These are phyloP conservation scores for Dryobota labecula DNA, from an alignment of 2,888 invertebrate species.

Conservation along the genomic window DNA sequence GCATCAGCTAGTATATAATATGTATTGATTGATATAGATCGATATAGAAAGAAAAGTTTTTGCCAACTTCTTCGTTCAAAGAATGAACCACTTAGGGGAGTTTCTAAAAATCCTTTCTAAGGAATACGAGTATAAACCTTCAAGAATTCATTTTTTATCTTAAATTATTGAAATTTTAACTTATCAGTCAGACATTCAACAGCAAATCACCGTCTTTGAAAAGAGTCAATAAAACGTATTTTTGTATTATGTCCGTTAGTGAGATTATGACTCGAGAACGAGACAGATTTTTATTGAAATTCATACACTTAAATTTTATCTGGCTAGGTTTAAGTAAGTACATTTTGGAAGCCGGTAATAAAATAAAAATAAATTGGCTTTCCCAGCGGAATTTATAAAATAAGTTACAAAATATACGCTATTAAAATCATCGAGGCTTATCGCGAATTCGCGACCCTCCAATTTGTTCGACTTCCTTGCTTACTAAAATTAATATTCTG, in stretches of 20 bases:
- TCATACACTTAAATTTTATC: background rate
- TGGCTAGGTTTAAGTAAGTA: no score
- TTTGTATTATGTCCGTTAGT: background rate
- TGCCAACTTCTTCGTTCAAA: no score
- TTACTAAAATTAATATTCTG: constrained; percentile 49
- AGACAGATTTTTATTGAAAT: background rate
- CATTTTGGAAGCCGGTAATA: background rate
- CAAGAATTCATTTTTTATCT: no score
- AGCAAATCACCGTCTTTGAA: background rate
- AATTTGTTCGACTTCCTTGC: constrained; percentile 51
- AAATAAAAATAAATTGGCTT: constrained; percentile 22
- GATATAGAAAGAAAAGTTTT: no score
- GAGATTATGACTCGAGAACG: background rate
- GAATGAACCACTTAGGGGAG: no score
- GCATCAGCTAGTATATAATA: no score
- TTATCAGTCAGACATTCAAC: background rate
- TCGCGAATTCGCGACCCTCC: constrained; percentile 33
- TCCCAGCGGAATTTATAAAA: constrained; percentile 23
- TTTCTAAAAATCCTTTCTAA: no score
- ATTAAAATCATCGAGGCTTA: constrained; percentile 60
- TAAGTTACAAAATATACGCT: constrained; percentile 42
- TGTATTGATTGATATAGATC: no score
- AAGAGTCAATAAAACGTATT: background rate
- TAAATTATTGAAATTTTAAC: no score
- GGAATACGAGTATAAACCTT: no score